Evolutionary conservation across 2,797 vertebrate genomes (phyloP).

Genomic region (Hippopotamyrus pictus): DNA sequence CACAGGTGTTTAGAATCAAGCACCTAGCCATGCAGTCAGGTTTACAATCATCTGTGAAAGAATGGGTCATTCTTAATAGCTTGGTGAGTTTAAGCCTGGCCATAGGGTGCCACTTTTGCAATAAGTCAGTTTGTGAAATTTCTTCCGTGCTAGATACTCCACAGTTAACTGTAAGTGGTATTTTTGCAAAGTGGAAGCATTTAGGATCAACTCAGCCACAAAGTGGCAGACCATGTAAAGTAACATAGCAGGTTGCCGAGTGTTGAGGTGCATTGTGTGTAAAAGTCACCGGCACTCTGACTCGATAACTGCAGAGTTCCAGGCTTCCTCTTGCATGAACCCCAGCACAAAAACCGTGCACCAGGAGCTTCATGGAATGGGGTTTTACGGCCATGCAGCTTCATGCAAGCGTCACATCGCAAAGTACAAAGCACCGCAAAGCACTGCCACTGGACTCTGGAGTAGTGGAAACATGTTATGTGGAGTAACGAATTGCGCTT

Average conservation of each 20-base stretch:
- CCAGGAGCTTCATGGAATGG: not conserved
- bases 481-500: not conserved
- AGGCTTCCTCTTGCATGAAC: not conserved
- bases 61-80: not conserved
- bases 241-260: not conserved
- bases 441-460: not conserved
- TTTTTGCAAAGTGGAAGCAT: not conserved
- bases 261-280: not conserved
- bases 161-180: not conserved
- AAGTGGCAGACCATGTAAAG: not conserved
- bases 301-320: not conserved
- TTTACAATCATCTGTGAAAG: not conserved
- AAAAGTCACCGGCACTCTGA: not conserved
- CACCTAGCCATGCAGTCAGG: not conserved
- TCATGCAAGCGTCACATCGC: not conserved
- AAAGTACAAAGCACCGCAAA: not conserved
- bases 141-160: not conserved
- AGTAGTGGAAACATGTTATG: not conserved
- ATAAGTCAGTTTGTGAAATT: not conserved
- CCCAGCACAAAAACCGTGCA: not conserved
- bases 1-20: not conserved
- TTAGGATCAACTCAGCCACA: not conserved
- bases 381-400: not conserved
- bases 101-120: not conserved
- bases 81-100: not conserved